These are phyloP conservation scores for Petroica traversi DNA, from an alignment of 2,113 vertebrate species.

Conservation along the genomic window DNA sequence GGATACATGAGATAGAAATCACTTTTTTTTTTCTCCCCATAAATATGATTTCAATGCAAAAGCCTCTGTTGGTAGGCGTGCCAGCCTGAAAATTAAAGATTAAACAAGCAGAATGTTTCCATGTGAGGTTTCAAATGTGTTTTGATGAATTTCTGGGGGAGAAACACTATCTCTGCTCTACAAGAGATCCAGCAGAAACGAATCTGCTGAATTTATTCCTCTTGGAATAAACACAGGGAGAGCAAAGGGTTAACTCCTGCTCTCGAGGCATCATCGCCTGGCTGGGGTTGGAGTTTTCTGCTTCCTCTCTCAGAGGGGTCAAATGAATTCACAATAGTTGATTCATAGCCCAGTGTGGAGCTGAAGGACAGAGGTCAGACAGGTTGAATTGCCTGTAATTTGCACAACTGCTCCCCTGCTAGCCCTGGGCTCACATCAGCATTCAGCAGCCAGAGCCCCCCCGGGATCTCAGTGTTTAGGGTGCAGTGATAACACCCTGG, in stretches of 20 bases:
- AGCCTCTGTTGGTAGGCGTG: not conserved
- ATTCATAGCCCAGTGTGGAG: not conserved
- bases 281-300: not conserved
- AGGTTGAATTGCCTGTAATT: not conserved
- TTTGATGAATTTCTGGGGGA: not conserved
- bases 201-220: accelerated
- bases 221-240: not conserved
- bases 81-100: conserved; percentile 18
- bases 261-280: not conserved
- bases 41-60: conserved; percentile 43
- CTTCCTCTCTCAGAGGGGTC: not conserved
- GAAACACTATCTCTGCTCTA: not conserved
- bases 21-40: conserved; percentile 41
- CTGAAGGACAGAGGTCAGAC: not conserved
- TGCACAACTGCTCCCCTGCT: not conserved
- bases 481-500: not conserved
- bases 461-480: not conserved
- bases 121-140: not conserved
- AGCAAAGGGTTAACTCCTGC: conserved; percentile 1
- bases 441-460: not conserved
- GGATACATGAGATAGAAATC: conserved; percentile 40
- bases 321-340: not conserved
- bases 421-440: not conserved
- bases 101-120: not conserved
- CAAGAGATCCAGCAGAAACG: not conserved